Conservation (phyloP, 2,888 invertebrate species). For the Cinara cedri region DNA sequence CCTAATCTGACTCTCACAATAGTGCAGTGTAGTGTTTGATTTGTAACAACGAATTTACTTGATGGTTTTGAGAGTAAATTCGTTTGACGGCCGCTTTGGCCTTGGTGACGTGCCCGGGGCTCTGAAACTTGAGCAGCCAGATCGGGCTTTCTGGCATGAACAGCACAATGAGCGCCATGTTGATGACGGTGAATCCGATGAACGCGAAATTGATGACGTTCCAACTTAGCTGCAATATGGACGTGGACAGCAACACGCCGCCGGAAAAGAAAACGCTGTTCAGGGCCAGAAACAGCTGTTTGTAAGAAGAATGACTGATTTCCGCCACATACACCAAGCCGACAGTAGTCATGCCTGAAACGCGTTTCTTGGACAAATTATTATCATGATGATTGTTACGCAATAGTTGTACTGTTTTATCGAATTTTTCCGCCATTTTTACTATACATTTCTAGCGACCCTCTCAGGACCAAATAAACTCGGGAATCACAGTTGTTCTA, state of each 20-base stretch:
- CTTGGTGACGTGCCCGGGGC: conserved; percentile 25
- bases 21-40: too few relatives aligned
- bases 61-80: conserved; percentile 56
- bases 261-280: conserved; percentile 69
- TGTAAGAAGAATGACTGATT: conserved; percentile 66
- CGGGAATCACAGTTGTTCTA: too few relatives aligned
- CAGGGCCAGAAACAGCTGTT: conserved; percentile 67
- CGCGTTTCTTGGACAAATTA: not conserved
- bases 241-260: conserved; percentile 67
- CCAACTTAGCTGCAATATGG: conserved; percentile 66
- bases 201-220: conserved; percentile 65
- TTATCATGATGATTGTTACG: not conserved
- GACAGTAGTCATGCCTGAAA: conserved; percentile 66
- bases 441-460: too few relatives aligned
- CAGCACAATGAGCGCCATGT: conserved; percentile 62
- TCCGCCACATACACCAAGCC: conserved; percentile 69
- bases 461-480: too few relatives aligned
- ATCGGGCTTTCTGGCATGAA: conserved; percentile 68
- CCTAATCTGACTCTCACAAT: too few relatives aligned
- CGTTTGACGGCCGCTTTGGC: conserved; percentile 57
- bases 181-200: conserved; percentile 62
- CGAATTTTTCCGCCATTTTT: too few relatives aligned
- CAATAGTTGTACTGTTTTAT: too few relatives aligned
- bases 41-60: conserved; percentile 13
- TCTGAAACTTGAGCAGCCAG: conserved; percentile 64